Evolutionary conservation across 1,140 invertebrate species (phyloP).

Genomic region (Leptonema lineaticorne): DNA sequence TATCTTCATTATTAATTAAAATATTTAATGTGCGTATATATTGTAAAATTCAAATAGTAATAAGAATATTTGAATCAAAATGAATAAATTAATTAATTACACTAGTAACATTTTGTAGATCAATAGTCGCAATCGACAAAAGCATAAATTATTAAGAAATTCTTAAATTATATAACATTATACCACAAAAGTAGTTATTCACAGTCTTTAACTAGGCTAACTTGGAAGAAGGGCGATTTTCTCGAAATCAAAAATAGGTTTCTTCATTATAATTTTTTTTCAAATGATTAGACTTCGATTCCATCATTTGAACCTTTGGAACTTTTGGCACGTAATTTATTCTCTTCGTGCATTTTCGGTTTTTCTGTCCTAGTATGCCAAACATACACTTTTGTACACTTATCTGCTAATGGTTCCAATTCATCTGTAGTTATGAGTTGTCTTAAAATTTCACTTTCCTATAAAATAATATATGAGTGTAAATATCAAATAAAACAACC

Average conservation of each 20-base stretch:
- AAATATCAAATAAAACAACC: neutral
- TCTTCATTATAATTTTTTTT: neutral
- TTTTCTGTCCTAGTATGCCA: slow-evolving; percentile 96
- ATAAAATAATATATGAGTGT: slow-evolving; percentile 38
- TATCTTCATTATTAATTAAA: too few species aligned
- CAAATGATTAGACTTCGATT: slow-evolving; percentile 73
- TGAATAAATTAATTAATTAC: too few species aligned
- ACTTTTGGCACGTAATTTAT: slow-evolving; percentile 53
- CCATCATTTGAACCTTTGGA: slow-evolving; percentile 59
- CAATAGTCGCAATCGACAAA: too few species aligned
- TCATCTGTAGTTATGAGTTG: slow-evolving; percentile 76
- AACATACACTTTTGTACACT: slow-evolving; percentile 90
- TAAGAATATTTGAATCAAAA: too few species aligned
- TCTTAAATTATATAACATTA: too few species aligned
- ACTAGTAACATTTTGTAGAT: too few species aligned
- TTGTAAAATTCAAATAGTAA: too few species aligned
- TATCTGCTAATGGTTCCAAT: slow-evolving; percentile 85
- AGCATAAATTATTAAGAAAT: too few species aligned
- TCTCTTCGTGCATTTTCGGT: slow-evolving; percentile 71
- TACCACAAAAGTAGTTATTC: neutral
- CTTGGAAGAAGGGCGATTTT: slow-evolving; percentile 24
- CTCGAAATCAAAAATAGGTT: neutral
- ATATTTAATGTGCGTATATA: too few species aligned
- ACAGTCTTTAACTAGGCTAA: slow-evolving; percentile 20
- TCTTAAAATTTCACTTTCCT: slow-evolving; percentile 85